Percentiles rank a stretch among this genome's conserved stretches.
These are phyloP conservation scores for Valencia hispanica DNA, from an alignment of 2,797 vertebrate genomes.

Conservation along the genomic window DNA sequence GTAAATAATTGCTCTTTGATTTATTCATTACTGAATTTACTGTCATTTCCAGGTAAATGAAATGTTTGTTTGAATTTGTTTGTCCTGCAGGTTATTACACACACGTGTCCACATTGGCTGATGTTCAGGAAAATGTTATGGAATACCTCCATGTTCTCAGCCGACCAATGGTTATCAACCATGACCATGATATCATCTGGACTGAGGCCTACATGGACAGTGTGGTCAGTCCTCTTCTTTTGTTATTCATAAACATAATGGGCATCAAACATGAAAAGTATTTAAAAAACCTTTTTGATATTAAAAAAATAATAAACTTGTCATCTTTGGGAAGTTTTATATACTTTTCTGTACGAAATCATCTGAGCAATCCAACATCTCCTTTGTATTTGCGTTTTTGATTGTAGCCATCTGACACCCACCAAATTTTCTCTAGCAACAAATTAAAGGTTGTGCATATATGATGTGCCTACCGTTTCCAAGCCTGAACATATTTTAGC, in stretches of 20 bases:
- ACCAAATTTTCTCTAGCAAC: no score
- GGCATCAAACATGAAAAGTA: not conserved
- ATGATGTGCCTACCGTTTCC: no score
- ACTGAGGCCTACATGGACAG: conserved; percentile 97
- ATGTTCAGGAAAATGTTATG: conserved; percentile 98
- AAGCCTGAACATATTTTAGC: not conserved
- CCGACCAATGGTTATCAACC: conserved; percentile 97
- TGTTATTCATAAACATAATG: not conserved
- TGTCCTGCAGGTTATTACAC: conserved; percentile 90
- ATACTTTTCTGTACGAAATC: not conserved
- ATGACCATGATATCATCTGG: conserved; percentile 96
- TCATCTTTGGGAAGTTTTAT: not conserved
- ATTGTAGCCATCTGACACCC: not conserved
- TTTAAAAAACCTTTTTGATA: not conserved
- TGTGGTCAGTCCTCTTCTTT: conserved; percentile 81
- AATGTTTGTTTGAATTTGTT: conserved; percentile 21
- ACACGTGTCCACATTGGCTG: conserved; percentile 93
- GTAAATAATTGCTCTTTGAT: not conserved
- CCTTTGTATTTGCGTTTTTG: not conserved
- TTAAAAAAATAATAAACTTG: not conserved
- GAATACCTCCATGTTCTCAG: conserved; percentile 97
- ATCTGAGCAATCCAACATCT: not conserved
- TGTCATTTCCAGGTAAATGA: not conserved
- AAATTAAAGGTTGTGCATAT: no score
- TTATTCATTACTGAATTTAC: not conserved